Evolutionary conservation across 2,888 invertebrate genomes (phyloP).

Genomic region (Salpingus planirostris): DNA sequence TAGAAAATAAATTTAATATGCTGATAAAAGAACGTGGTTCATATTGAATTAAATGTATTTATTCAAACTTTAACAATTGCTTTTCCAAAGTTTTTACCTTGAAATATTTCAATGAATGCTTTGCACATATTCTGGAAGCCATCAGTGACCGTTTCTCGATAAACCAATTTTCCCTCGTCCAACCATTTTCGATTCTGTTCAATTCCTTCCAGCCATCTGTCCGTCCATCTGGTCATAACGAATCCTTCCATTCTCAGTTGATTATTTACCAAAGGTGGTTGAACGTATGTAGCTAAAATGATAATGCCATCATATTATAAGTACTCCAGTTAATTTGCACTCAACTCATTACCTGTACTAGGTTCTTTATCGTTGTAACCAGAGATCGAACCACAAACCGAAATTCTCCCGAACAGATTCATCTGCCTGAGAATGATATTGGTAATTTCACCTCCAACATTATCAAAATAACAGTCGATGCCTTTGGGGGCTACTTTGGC

Average conservation of each 20-base stretch:
- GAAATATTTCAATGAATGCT: constrained; percentile 25
- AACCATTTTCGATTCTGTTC: constrained; percentile 55
- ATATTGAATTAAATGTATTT: too few relatives aligned
- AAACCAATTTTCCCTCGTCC: constrained; percentile 58
- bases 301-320: too few relatives aligned
- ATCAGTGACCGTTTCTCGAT: constrained; percentile 56
- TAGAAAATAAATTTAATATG: too few relatives aligned
- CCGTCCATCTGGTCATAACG: constrained; percentile 22
- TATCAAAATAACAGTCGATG: constrained; percentile 67
- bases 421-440: constrained; percentile 52
- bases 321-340: too few relatives aligned
- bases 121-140: constrained; percentile 47
- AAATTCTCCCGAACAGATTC: constrained; percentile 54
- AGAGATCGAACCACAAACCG: constrained; percentile 61
- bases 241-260: constrained; percentile 29
- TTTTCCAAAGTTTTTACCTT: constrained; percentile 28
- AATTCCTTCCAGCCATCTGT: constrained; percentile 55
- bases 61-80: constrained; percentile 15
- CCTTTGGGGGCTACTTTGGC: constrained; percentile 56
- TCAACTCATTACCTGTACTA: too few relatives aligned
- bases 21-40: too few relatives aligned
- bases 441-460: constrained; percentile 63
- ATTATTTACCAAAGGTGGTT: constrained; percentile 11
- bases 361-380: constrained; percentile 56
- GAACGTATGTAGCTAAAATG: too few relatives aligned